A percentile compares a stretch with the other conserved stretches of the same genome.
phyloP scores from a whole-genome alignment of 2,888 invertebrate species.

The Leptura quadrifasciata region DNA sequence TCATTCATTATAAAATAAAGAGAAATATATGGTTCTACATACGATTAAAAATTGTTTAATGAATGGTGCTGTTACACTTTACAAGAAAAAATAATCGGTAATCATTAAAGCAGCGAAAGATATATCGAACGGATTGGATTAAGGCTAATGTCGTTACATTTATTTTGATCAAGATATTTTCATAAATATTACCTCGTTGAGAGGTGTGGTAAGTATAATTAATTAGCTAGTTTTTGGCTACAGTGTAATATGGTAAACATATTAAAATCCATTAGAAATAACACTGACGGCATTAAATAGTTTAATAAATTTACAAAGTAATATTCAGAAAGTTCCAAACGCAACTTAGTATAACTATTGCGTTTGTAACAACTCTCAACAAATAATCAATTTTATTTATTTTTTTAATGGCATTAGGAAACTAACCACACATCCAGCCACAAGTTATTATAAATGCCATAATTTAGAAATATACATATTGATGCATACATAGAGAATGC shows the following conservation, averaged over 20 bases:
- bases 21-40: slow-evolving; percentile 40
- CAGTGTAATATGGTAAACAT: neutral
- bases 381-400: too few relatives aligned
- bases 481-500: too few relatives aligned
- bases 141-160: slow-evolving; percentile 41
- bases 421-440: too few relatives aligned
- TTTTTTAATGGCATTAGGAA: too few relatives aligned
- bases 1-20: slow-evolving; percentile 47
- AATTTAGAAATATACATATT: too few relatives aligned
- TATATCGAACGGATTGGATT: slow-evolving; percentile 47
- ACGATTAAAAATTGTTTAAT: slow-evolving; percentile 43
- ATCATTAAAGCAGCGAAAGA: slow-evolving; percentile 44
- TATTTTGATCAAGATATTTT: slow-evolving; percentile 33
- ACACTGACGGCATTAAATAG: neutral
- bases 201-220: slow-evolving; percentile 28
- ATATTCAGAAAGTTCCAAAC: too few relatives aligned
- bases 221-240: slow-evolving; percentile 16
- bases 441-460: too few relatives aligned
- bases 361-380: too few relatives aligned
- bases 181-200: slow-evolving; percentile 18
- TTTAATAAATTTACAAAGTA: too few relatives aligned
- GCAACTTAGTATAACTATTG: too few relatives aligned
- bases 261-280: neutral
- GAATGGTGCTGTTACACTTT: slow-evolving; percentile 43
- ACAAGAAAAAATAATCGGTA: slow-evolving; percentile 42